Conservation (phyloP, 2,113 vertebrate genomes). For the Etheostoma cragini region DNA sequence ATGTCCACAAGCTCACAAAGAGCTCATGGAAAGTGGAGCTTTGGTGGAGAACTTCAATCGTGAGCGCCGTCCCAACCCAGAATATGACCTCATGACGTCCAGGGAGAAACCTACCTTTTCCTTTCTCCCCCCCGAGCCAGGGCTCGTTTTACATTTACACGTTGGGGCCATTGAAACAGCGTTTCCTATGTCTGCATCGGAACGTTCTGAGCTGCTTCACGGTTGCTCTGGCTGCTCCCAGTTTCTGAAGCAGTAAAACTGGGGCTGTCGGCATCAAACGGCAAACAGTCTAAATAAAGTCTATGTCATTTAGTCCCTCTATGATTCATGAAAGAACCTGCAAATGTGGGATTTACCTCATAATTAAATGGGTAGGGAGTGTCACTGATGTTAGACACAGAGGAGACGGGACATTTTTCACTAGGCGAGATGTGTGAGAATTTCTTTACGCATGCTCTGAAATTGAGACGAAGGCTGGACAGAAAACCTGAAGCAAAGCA, state of each 20-base stretch:
- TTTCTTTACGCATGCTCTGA: conserved; percentile 11
- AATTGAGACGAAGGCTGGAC: background rate
- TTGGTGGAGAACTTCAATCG: conserved; percentile 12
- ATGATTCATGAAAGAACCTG: conserved; percentile 40
- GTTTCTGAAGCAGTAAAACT: background rate
- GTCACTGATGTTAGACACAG: conserved; percentile 18
- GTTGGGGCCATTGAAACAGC: background rate
- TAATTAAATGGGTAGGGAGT: conserved; percentile 35
- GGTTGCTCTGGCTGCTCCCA: too few species aligned
- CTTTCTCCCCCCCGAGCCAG: conserved; percentile 29
- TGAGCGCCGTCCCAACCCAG: conserved; percentile 10
- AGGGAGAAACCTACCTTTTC: conserved; percentile 22
- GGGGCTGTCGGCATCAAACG: too few species aligned
- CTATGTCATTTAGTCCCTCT: background rate
- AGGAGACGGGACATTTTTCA: conserved; percentile 7
- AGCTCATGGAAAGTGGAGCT: conserved; percentile 35
- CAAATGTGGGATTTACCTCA: conserved; percentile 38
- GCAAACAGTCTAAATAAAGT: background rate
- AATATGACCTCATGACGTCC: conserved; percentile 42
- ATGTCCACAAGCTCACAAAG: conserved; percentile 48
- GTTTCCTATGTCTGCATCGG: background rate
- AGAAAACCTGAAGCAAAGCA: conserved; percentile 10
- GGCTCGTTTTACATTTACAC: conserved; percentile 32
- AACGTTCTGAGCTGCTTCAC: background rate
- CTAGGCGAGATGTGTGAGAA: background rate